These are phyloP conservation scores for Centropyge bicolor DNA, from an alignment of 2,797 vertebrate genomes.

Conservation along the genomic window DNA sequence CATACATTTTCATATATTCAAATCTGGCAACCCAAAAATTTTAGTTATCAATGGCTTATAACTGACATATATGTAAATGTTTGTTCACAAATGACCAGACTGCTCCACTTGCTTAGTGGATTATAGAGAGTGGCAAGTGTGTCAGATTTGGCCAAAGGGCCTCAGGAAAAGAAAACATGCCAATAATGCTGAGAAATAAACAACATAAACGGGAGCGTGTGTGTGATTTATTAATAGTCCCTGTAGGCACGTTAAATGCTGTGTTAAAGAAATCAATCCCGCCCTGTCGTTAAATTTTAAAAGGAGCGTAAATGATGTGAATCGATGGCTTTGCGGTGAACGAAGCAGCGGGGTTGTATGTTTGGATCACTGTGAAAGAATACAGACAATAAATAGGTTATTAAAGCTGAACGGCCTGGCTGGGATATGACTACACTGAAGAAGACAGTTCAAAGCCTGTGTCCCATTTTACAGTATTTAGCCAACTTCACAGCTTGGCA, in stretches of 20 bases:
- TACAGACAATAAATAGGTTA: constrained; percentile 6
- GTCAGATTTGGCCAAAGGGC: constrained; percentile 31
- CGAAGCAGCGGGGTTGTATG: neutral
- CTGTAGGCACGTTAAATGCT: constrained; percentile 10
- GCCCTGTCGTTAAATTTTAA: constrained; percentile 1
- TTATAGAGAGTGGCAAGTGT: constrained; percentile 36
- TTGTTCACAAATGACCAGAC: constrained; percentile 58
- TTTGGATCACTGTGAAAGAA: neutral
- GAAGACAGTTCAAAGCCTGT: neutral
- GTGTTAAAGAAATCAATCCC: constrained; percentile 22
- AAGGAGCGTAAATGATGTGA: constrained; percentile 7
- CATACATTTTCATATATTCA: too few relatives aligned
- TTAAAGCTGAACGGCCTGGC: neutral
- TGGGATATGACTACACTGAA: too few relatives aligned
- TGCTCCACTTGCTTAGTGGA: constrained; percentile 39
- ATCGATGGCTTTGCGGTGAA: constrained; percentile 8
- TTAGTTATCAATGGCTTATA: too few relatives aligned
- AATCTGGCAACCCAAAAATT: neutral
- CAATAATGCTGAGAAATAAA: constrained; percentile 23
- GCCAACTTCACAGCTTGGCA: constrained; percentile 35
- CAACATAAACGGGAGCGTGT: neutral
- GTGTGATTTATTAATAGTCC: constrained; percentile 20
- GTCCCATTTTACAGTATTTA: neutral
- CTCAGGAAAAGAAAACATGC: constrained; percentile 38
- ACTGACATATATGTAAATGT: constrained; percentile 20